Conservation (phyloP, 2,888 invertebrate genomes). For the Xestobium rufovillosum region DNA sequence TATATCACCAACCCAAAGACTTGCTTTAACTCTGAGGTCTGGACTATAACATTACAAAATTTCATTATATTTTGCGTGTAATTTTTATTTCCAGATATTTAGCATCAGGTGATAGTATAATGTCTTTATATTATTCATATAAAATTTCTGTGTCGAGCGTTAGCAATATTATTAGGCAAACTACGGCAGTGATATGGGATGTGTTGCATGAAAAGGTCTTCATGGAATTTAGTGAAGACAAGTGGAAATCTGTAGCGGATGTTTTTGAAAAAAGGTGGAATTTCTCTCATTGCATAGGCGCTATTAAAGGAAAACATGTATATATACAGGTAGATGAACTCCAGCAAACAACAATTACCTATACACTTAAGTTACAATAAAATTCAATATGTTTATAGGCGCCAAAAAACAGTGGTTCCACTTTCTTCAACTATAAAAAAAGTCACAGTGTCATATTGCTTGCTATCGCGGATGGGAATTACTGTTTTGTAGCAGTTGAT, state of each 20-base stretch:
- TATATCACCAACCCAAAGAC: too few relatives aligned
- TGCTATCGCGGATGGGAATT: constrained; percentile 12
- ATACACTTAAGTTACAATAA: neutral
- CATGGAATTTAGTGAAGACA: constrained; percentile 10
- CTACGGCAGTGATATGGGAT: constrained; percentile 14
- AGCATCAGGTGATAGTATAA: constrained; percentile 7
- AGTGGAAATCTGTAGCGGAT: constrained; percentile 18
- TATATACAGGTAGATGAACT: constrained; percentile 13
- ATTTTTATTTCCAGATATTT: constrained; percentile 10
- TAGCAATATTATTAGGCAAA: constrained; percentile 20
- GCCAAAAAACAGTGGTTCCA: constrained; percentile 16
- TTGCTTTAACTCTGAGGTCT: too few relatives aligned
- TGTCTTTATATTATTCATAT: constrained; percentile 8
- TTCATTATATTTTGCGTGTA: too few relatives aligned
- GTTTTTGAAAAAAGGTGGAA: constrained; percentile 17
- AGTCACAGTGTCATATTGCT: constrained; percentile 19
- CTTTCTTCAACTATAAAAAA: too few relatives aligned
- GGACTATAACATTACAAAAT: too few relatives aligned
- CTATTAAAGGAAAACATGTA: constrained; percentile 22
- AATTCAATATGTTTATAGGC: constrained; percentile 13
- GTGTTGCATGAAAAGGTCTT: constrained; percentile 11
- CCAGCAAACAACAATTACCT: neutral
- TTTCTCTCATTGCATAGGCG: constrained; percentile 20
- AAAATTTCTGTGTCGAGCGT: too few relatives aligned
- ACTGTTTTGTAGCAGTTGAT: constrained; percentile 18